Conservation (phyloP, 2,113 vertebrate species). For the Tupaia chinensis region DNA sequence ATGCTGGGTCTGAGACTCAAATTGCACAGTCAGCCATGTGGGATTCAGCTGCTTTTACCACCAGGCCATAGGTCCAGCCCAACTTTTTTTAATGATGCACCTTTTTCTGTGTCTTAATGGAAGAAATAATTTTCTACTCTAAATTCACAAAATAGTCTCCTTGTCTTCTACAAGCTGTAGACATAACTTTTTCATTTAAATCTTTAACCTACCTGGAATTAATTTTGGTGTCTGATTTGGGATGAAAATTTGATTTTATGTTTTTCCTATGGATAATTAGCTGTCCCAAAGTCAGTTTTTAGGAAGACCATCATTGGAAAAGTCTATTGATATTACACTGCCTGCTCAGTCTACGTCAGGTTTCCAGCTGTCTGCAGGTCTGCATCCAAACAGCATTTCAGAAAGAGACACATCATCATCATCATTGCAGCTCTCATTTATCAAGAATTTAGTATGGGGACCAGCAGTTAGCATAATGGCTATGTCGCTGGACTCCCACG, state of each 20-base stretch:
- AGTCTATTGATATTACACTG: not conserved
- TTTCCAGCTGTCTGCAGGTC: not conserved
- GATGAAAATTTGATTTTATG: not conserved
- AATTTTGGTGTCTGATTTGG: not conserved
- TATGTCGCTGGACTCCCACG: too few species aligned
- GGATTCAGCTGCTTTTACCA: too few species aligned
- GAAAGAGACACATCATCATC: not conserved
- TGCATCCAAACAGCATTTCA: not conserved
- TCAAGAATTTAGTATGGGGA: not conserved
- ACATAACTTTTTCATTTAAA: conserved; percentile 3
- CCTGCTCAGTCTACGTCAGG: not conserved
- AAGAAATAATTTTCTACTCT: conserved; percentile 11
- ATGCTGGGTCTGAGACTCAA: too few species aligned
- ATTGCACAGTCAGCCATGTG: too few species aligned
- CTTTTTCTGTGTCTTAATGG: not conserved
- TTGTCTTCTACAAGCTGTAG: not conserved
- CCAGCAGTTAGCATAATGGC: too few species aligned
- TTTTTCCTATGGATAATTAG: not conserved
- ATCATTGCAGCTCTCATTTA: not conserved
- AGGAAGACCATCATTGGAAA: not conserved
- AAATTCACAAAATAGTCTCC: not conserved
- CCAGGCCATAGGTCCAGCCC: too few species aligned
- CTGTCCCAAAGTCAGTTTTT: not conserved
- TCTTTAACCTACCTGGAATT: not conserved
- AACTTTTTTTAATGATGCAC: not conserved